Conservation (phyloP, 2,888 invertebrate species). For the Caenorhabditis sinica region DNA sequence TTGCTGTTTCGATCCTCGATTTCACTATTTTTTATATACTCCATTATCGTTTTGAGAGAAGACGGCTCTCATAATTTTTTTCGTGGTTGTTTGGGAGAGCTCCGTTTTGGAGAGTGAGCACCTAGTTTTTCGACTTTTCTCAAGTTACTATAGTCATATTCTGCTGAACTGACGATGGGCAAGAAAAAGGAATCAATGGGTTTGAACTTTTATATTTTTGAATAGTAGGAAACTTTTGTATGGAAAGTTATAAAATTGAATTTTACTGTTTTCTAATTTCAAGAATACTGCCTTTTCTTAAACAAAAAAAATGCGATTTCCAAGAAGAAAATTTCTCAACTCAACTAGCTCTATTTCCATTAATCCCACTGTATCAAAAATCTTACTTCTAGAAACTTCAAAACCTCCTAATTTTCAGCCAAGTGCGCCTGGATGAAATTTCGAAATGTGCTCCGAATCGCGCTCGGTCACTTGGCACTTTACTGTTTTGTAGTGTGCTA, state of each 20-base stretch:
- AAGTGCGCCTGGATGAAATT: slow-evolving; percentile 73
- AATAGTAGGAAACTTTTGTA: neutral
- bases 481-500: slow-evolving; percentile 81
- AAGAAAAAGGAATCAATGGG: slow-evolving; percentile 43
- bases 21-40: slow-evolving; percentile 13
- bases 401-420: slow-evolving; percentile 47
- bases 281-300: too few species aligned
- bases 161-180: slow-evolving; percentile 21
- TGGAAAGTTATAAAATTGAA: neutral
- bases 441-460: slow-evolving; percentile 76
- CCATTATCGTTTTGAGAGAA: slow-evolving; percentile 43
- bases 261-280: too few species aligned
- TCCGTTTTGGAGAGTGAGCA: neutral
- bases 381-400: too few species aligned
- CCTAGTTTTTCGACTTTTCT: slow-evolving; percentile 12
- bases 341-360: too few species aligned
- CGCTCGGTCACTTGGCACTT: slow-evolving; percentile 78
- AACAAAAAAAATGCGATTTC: too few species aligned
- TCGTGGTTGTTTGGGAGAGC: neutral
- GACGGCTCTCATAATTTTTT: slow-evolving; percentile 32
- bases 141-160: neutral
- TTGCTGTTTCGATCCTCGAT: slow-evolving; percentile 39
- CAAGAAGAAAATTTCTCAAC: neutral
- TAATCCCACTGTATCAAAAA: too few species aligned
- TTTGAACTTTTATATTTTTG: neutral